phyloP scores from a whole-genome alignment of 2,888 invertebrate genomes.

The Pterobdella sp. region DNA sequence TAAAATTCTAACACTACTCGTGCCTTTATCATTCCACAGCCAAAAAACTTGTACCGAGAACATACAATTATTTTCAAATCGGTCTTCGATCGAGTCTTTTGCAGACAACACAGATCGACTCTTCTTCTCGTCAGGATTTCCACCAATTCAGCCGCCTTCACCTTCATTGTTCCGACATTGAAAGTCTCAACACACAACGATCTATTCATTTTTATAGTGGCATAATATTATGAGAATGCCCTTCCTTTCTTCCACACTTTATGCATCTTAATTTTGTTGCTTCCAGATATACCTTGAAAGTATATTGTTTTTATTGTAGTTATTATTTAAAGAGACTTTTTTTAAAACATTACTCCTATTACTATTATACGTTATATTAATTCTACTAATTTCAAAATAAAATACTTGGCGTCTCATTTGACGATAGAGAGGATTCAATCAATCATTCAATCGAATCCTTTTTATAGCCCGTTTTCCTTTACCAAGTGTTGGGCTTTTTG shows the following conservation, averaged over 20 bases:
- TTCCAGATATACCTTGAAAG: background rate
- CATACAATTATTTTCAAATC: no score
- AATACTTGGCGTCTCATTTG: background rate
- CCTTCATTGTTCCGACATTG: background rate
- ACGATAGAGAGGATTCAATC: background rate
- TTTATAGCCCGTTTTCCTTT: no score
- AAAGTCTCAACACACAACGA: background rate
- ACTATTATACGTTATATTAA: slow-evolving; percentile 5
- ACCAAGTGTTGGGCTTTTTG: no score
- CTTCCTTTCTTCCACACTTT: background rate
- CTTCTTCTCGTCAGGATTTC: no score
- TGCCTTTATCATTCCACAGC: no score
- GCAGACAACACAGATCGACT: no score
- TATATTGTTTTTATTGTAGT: background rate
- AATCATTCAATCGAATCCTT: background rate
- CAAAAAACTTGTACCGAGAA: no score
- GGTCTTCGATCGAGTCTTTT: no score
- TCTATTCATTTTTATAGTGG: background rate
- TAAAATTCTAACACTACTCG: no score
- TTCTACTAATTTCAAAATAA: background rate
- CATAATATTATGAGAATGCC: background rate
- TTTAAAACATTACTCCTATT: background rate
- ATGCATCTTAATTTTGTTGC: background rate
- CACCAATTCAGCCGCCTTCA: no score
- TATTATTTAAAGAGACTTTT: background rate